These are phyloP conservation scores for Gryllus bimaculatus DNA, from an alignment of 1,140 invertebrate species.

Conservation along the genomic window DNA sequence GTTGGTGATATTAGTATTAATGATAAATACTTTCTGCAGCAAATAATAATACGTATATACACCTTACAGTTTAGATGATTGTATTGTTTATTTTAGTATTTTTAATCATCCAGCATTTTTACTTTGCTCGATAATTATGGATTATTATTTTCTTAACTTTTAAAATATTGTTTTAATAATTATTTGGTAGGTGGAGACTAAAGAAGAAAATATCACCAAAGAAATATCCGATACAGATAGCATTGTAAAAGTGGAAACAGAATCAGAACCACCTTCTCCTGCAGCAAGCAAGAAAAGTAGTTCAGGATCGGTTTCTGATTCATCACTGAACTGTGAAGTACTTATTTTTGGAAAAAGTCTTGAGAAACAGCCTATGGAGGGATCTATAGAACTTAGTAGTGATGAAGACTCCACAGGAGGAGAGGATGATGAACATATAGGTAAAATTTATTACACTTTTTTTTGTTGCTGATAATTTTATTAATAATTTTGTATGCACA, in stretches of 20 bases:
- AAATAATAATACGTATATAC: background rate
- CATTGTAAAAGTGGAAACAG: background rate
- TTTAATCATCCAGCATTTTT: no score
- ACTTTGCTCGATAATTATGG: no score
- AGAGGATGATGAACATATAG: slow-evolving; percentile 52
- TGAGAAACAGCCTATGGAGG: slow-evolving; percentile 39
- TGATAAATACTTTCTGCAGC: background rate
- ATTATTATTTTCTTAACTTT: no score
- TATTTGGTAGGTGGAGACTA: no score
- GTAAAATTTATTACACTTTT: slow-evolving; percentile 2
- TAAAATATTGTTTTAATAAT: no score
- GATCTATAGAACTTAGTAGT: slow-evolving; percentile 49
- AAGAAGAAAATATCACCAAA: background rate
- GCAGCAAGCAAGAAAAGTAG: background rate
- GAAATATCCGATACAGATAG: background rate
- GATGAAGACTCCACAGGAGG: slow-evolving; percentile 73
- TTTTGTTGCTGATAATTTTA: no score
- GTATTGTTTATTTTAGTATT: no score
- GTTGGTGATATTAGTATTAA: background rate
- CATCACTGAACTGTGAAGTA: slow-evolving; percentile 33
- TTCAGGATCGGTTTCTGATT: background rate
- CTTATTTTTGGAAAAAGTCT: slow-evolving; percentile 44
- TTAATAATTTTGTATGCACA: no score
- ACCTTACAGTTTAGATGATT: no score
- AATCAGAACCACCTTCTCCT: background rate